Percentiles rank a stretch among this genome's conserved stretches.
phyloP scores from a whole-genome alignment of 2,888 invertebrate genomes.

The Trimorus sp. region DNA sequence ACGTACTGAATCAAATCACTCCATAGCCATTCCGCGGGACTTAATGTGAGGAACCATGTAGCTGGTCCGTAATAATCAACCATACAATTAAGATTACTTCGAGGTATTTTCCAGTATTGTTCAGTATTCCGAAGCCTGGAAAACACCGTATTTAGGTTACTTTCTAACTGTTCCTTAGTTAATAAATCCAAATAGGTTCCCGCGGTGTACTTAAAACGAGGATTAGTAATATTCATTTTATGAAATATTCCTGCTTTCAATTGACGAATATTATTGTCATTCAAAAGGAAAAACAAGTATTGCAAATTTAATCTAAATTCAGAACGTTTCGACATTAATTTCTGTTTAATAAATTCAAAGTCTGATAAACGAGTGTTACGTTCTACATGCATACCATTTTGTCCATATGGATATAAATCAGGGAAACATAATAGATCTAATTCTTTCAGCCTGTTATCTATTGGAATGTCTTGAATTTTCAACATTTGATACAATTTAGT shows the following conservation, averaged over 20 bases:
- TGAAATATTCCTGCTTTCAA: conserved; percentile 56
- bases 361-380: conserved; percentile 58
- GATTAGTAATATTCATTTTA: conserved; percentile 47
- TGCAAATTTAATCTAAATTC: conserved; percentile 69
- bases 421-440: conserved; percentile 64
- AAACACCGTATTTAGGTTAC: conserved; percentile 59
- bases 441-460: conserved; percentile 60
- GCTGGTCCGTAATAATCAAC: conserved; percentile 27
- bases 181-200: not conserved
- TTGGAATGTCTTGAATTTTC: conserved; percentile 61
- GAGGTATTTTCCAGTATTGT: conserved; percentile 64
- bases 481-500: conserved; percentile 59
- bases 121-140: conserved; percentile 64
- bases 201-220: not conserved
- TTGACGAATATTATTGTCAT: conserved; percentile 68
- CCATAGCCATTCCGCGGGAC: conserved; percentile 40
- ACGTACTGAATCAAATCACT: conserved; percentile 17
- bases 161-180: conserved; percentile 13
- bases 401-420: conserved; percentile 61
- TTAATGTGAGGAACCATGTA: conserved; percentile 36
- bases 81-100: conserved; percentile 67
- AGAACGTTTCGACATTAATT: conserved; percentile 65
- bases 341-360: conserved; percentile 67
- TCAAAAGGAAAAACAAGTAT: conserved; percentile 70
- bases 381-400: conserved; percentile 56